A percentile compares a stretch with the other conserved stretches of the same genome.
Evolutionary conservation across 1,140 invertebrate genomes (phyloP).

Genomic region (Euglossa dilemma): DNA sequence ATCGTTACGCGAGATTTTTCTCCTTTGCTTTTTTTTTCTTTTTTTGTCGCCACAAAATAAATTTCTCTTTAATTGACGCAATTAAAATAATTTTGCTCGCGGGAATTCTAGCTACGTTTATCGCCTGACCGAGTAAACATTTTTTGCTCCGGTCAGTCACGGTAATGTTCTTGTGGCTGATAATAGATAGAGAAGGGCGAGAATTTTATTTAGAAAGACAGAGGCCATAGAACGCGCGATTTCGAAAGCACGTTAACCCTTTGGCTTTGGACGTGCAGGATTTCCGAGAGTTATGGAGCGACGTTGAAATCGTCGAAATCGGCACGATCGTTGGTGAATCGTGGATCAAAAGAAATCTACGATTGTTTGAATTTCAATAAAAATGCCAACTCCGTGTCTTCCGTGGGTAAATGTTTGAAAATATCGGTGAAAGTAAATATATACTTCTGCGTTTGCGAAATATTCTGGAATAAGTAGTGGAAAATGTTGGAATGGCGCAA

Average conservation of each 20-base stretch:
- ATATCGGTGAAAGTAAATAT: neutral
- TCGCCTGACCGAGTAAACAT: neutral
- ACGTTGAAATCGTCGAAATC: slow-evolving; percentile 19
- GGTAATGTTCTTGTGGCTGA: neutral
- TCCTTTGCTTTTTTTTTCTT: neutral
- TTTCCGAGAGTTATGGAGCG: slow-evolving; percentile 22
- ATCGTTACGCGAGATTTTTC: neutral
- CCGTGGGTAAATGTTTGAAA: too few species aligned
- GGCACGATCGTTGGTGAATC: neutral
- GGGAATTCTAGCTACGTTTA: neutral
- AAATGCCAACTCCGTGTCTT: neutral
- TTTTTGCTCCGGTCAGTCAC: neutral
- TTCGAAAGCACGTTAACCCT: neutral
- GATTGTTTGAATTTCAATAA: neutral
- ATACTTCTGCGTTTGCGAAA: too few species aligned
- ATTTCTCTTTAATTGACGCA: slow-evolving; percentile 35
- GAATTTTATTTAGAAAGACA: slow-evolving; percentile 31
- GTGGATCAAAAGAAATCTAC: neutral
- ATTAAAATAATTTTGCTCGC: slow-evolving; percentile 37
- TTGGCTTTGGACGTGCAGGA: slow-evolving; percentile 22
- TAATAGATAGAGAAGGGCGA: neutral
- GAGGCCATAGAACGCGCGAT: neutral
- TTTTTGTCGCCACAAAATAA: slow-evolving; percentile 20
- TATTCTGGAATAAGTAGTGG: too few species aligned
- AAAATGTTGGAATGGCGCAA: too few species aligned